These are phyloP conservation scores for Pterostichus madidus DNA, from an alignment of 2,888 invertebrate species.

Conservation along the genomic window DNA sequence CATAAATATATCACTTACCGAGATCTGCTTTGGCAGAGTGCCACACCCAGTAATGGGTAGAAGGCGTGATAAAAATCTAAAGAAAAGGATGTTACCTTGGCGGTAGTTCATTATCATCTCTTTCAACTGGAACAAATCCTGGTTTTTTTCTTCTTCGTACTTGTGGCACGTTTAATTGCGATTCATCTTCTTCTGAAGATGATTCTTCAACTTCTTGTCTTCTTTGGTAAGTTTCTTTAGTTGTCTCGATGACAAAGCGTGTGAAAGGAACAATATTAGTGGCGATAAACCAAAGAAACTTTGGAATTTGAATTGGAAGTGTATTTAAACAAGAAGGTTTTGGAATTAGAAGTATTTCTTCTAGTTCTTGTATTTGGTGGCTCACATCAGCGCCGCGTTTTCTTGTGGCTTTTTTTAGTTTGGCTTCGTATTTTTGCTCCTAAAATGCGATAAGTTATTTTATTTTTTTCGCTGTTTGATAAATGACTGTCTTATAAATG, in stretches of 20 bases:
- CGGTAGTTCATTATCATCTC: conserved; percentile 74
- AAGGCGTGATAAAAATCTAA: too few species aligned
- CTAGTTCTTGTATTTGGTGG: conserved; percentile 80
- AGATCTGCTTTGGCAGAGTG: too few species aligned
- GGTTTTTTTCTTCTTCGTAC: conserved; percentile 79
- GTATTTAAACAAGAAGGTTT: conserved; percentile 87
- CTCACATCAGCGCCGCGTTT: conserved; percentile 76
- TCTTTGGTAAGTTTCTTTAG: conserved; percentile 7
- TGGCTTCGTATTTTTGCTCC: conserved; percentile 86
- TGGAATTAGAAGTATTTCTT: conserved; percentile 83
- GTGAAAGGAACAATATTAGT: conserved; percentile 75
- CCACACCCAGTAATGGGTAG: too few species aligned
- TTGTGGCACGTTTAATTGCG: conserved; percentile 73
- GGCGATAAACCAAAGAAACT: conserved; percentile 82
- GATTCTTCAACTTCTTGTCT: conserved; percentile 24
- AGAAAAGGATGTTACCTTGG: conserved; percentile 66
- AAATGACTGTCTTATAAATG: too few species aligned
- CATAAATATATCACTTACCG: too few species aligned
- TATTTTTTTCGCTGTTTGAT: too few species aligned
- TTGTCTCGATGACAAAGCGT: background rate
- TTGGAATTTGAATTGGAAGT: conserved; percentile 90
- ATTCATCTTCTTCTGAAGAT: conserved; percentile 70
- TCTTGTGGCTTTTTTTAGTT: conserved; percentile 80
- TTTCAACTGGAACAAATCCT: conserved; percentile 83
- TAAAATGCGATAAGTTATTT: conserved; percentile 72